Evolutionary conservation across 2,888 invertebrate genomes (phyloP).

Genomic region (Drosophila anceps): DNA sequence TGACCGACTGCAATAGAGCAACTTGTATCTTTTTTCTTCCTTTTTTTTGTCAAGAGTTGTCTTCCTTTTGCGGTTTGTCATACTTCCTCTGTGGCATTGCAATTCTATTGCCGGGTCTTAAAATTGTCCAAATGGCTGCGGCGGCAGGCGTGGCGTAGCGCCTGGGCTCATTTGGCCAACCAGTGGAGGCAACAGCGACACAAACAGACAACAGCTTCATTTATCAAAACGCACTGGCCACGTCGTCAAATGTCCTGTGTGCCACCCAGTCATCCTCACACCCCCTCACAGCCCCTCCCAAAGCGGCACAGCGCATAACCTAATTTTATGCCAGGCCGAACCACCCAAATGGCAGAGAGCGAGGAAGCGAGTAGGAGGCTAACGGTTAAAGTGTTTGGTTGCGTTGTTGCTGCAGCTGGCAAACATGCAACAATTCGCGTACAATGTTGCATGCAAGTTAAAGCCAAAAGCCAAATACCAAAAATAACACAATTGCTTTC

Average conservation of each 20-base stretch:
- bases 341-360: conserved; percentile 20
- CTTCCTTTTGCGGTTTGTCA: conserved; percentile 61
- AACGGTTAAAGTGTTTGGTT: conserved; percentile 32
- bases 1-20: background rate
- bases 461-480: conserved; percentile 24
- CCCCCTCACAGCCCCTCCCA: background rate
- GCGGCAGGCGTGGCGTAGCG: conserved; percentile 16
- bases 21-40: conserved; percentile 24
- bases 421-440: conserved; percentile 31
- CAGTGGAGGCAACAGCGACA: conserved; percentile 34
- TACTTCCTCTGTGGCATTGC: conserved; percentile 51
- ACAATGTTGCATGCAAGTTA: conserved; percentile 22
- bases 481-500: conserved; percentile 29
- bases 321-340: conserved; percentile 46
- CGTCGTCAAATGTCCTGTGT: conserved; percentile 25
- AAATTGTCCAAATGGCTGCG: conserved; percentile 46
- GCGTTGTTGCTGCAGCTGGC: conserved; percentile 25
- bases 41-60: conserved; percentile 30
- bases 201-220: conserved; percentile 67
- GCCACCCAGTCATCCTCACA: conserved; percentile 4
- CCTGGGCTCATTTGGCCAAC: conserved; percentile 64
- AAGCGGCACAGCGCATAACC: conserved; percentile 47
- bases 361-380: background rate
- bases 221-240: conserved; percentile 66
- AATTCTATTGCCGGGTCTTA: conserved; percentile 50